These are phyloP conservation scores for Calameuta pallipes DNA, from an alignment of 2,888 invertebrate genomes.

Conservation along the genomic window DNA sequence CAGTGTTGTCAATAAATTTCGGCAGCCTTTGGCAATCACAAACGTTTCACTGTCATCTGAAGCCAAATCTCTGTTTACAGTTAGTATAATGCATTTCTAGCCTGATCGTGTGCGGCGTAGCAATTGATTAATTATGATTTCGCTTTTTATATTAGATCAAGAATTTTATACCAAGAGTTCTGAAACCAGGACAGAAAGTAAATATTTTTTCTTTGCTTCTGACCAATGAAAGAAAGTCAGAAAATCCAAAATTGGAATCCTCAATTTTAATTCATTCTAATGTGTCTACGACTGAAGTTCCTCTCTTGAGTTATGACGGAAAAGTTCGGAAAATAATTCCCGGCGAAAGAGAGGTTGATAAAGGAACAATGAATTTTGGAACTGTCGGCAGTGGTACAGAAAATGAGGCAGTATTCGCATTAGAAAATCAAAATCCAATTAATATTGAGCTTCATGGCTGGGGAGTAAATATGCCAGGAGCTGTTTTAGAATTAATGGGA, in stretches of 20 bases:
- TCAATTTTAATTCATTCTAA: constrained; percentile 78
- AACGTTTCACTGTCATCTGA: constrained; percentile 76
- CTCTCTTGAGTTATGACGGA: constrained; percentile 80
- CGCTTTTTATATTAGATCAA: constrained; percentile 66
- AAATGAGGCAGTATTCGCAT: constrained; percentile 77
- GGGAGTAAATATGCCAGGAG: constrained; percentile 72
- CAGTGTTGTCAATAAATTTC: constrained; percentile 78
- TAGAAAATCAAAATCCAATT: constrained; percentile 82
- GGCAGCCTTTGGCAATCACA: constrained; percentile 78
- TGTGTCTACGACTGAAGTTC: constrained; percentile 77
- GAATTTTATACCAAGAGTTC: constrained; percentile 72
- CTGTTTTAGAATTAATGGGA: constrained; percentile 72
- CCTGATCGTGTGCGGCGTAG: neutral
- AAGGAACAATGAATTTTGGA: constrained; percentile 72
- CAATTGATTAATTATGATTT: constrained; percentile 1
- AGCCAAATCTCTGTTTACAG: constrained; percentile 73
- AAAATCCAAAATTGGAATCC: constrained; percentile 72
- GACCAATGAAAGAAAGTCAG: constrained; percentile 67
- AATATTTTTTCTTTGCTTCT: constrained; percentile 71
- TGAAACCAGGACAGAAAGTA: constrained; percentile 71
- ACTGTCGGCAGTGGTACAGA: constrained; percentile 74
- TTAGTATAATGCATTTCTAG: constrained; percentile 53
- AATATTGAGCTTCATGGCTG: constrained; percentile 73
- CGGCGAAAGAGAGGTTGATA: constrained; percentile 54
- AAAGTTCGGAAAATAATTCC: constrained; percentile 68